Evolutionary conservation across 2,113 vertebrate genomes (phyloP), one percentile per base, ranked within the genome.

Genomic region (Equus przewalskii): DNA sequence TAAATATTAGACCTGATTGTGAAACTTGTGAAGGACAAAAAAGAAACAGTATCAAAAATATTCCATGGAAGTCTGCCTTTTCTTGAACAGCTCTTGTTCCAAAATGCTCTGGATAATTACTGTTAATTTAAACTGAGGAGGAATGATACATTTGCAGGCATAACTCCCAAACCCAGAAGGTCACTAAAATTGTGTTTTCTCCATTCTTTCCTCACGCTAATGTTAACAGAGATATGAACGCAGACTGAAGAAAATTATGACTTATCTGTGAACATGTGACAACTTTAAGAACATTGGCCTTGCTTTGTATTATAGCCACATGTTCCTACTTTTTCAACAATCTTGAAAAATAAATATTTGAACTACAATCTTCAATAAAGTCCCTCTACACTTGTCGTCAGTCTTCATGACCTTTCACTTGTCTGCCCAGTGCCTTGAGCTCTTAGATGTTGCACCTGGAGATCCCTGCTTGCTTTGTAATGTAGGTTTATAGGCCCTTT

Each of bases 391-490:
- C 85, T 96, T 97, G 96, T 82, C 97, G 96, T 98, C 97, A 92
- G 78, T 97, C 93, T 93, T 97, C 97, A 96, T 97, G 96, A 94
- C 96, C 87, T 96, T 96, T 83, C 84, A 87, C 96, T 93, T 95
- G 89, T 96, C 89, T 97, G 78, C 93, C 89, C 83, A 89, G 97
- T 65, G 84, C 94, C 81, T 97, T 72, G 91, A 76, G 89, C 83
- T 92, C 96, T 98, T 94, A 98, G 96, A 98, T 97, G 98, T 96
- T 97, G 97, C 98, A 98, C 98, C 98, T 98, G 97, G 97, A 98
- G 94, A 97, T 94, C 97, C 94, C 36, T 96, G 96, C 95, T 94
- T 96, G 87, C 65, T 98, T 99, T 99, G 98, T 95, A 91, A 95
- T 90, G 78, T 54, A 97, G 83, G 92, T 98, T 98, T 98, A 98